Evolutionary conservation across 2,888 invertebrate species (phyloP), one percentile per base, ranked within the genome.

Genomic region (Eumacrocentrus americanus): DNA sequence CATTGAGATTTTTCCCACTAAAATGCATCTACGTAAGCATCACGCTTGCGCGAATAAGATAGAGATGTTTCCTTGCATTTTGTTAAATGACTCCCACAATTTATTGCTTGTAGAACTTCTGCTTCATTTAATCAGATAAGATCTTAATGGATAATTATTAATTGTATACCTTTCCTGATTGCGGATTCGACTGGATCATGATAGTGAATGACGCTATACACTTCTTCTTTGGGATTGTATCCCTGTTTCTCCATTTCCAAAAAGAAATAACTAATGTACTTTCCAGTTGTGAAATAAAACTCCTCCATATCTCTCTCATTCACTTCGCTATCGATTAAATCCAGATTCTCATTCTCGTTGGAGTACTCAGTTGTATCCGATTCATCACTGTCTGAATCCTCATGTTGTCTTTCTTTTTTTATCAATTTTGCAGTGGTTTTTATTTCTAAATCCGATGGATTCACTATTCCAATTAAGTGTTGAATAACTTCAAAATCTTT

Each of bases 281-380:
- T 79, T 46, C 79, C 79, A 23, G 67, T 75, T 35, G 77, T 78
- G 62, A 74, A 79, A 62, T 78, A 79, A 34, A 76, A 71, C 60
- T 77, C 73, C 62, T 70, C 73, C 20, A 72, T 65, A 55, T 65
- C 63, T 58, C 57, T 65, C 16, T 70, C 70, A 53, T 61, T 67
- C 57, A 62, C 67, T 59, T 74, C 77, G 53, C 40, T 55, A 23
- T 69, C 66, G 54, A 71, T 63, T 4, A 72, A 57, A 58, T 51
- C 58, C 6, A 68, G 67, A 52, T 67, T 71, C 9, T 76, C 75
- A 58, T 73, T 71, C 38, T 71, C 71, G 20, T 69, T 70, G 40
- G 72, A 70, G 53, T 67, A 69, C 57, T 64, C 64, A 6, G 62
- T 57, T 60, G 60, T 60, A 34, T 67, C 63, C 9, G 66, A 62